Evolutionary conservation across 2,113 vertebrate species (phyloP), one percentile per base, ranked within the genome.

Genomic region (Abramis brama): DNA sequence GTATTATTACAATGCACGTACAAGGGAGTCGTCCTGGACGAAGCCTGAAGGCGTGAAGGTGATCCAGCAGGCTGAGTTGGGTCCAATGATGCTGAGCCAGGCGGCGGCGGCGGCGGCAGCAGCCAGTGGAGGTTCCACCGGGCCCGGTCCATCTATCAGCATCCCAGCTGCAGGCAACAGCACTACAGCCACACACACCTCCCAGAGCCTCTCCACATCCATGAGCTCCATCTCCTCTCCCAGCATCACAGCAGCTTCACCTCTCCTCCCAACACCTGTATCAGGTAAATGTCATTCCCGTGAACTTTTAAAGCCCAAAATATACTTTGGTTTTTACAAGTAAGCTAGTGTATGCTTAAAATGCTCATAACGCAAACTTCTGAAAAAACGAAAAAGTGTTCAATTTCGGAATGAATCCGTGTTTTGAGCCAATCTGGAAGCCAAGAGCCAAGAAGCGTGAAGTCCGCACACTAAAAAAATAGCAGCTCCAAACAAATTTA

Each of bases 11-110:
- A 97, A 97, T 1, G 96, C 96, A 0, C 95, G 96, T 0, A 97
- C 96, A 0, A 95, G 96, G 2, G 96, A 97, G 88, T 97, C 96
- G 0, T 94, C 96, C 0, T 97, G 96, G 96, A 94, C 91, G 0
- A 97, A 97, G 88, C 96, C 96, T 0, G 96, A 97, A 33, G 96
- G 96, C 17, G 96, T 97, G 68, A 97, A 97, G 90, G 95, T 97
- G 23, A 96, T 97, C 87, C 96, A 97, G 92, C 96, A 97, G 90
- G 95, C 95, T 0, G 96, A 97, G 89, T 85, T 97, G 82, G 96
- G 95, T 0, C 96, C 96, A 0, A 91, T 97, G 90, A 94, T 97
- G 93, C 94, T 96, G 0, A 95, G 95, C 0, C 96, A 95, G 87
- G 92, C 91, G 0, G 92, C 93, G 5, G 93, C 94, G 0, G 93